phyloP scores from a whole-genome alignment of 2,113 vertebrate genomes.

The Toxotes jaculatrix region DNA sequence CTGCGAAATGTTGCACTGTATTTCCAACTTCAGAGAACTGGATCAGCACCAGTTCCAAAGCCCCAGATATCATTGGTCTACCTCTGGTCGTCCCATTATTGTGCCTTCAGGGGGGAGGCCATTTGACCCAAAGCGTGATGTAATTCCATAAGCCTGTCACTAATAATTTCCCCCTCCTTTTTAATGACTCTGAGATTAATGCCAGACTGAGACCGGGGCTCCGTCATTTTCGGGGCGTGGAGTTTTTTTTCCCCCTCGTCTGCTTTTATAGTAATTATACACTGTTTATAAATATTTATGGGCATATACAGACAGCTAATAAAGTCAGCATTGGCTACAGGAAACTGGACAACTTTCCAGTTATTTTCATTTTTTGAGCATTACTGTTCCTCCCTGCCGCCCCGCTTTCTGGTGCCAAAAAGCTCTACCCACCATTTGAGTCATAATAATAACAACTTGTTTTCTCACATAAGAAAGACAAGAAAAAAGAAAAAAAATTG shows the following conservation, averaged over 20 bases:
- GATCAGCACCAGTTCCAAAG: background rate
- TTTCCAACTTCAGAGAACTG: background rate
- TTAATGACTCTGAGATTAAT: slow-evolving; percentile 81
- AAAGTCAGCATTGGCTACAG: slow-evolving; percentile 58
- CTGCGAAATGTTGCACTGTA: background rate
- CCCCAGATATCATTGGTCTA: slow-evolving; percentile 15
- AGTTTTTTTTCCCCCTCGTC: slow-evolving; percentile 24
- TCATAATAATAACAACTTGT: slow-evolving; percentile 67
- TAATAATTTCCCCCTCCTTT: slow-evolving; percentile 83
- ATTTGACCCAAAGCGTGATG: slow-evolving; percentile 79
- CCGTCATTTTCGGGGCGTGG: slow-evolving; percentile 71
- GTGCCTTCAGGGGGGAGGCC: slow-evolving; percentile 73
- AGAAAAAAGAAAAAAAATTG: slow-evolving; percentile 42
- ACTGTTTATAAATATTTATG: slow-evolving; percentile 79
- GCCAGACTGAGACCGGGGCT: slow-evolving; percentile 68
- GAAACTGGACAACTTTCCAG: slow-evolving; percentile 56
- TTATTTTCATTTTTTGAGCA: slow-evolving; percentile 63
- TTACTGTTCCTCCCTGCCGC: slow-evolving; percentile 42
- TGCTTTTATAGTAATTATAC: slow-evolving; percentile 69
- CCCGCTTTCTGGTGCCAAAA: slow-evolving; percentile 58
- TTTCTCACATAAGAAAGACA: slow-evolving; percentile 53
- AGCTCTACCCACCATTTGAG: slow-evolving; percentile 53
- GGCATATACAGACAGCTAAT: slow-evolving; percentile 69
- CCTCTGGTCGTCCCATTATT: slow-evolving; percentile 50
- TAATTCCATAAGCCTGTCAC: slow-evolving; percentile 84